Conservation (phyloP, 2,797 vertebrate species). For the Adelosebastes latens region DNA sequence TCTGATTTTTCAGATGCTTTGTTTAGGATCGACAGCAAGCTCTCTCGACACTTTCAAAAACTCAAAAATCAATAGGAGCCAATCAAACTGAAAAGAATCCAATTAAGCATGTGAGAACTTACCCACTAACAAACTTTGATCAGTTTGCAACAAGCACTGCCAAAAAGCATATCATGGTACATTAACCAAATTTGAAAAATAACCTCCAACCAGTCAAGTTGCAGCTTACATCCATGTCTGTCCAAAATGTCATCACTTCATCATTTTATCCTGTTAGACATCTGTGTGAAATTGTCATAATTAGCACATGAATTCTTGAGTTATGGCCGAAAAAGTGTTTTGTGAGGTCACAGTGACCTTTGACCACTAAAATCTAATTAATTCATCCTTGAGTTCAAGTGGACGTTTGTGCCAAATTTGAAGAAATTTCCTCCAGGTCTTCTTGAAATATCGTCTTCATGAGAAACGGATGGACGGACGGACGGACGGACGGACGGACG, state of each 20-base stretch:
- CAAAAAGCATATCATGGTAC: not conserved
- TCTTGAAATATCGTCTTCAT: not conserved
- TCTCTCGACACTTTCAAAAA: not conserved
- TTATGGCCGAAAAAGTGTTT: not conserved
- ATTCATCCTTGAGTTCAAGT: not conserved
- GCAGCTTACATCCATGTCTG: not conserved
- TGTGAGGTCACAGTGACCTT: not conserved
- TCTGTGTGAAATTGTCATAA: not conserved
- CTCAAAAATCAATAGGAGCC: not conserved
- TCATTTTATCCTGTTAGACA: not conserved
- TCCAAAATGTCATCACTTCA: not conserved
- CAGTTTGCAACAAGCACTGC: not conserved
- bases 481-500: not conserved
- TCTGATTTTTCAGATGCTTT: not conserved
- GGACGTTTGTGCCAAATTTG: not conserved
- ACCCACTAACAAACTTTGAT: not conserved
- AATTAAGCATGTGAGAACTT: not conserved
- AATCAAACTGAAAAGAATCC: not conserved
- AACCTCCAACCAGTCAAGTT: not conserved
- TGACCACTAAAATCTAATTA: not conserved
- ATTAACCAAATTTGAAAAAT: not conserved
- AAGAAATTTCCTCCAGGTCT: not conserved
- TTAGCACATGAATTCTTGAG: not conserved
- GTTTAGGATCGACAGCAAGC: not conserved
- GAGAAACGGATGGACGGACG: not conserved